A percentile compares a stretch with the other conserved stretches of the same genome.
Conservation (phyloP, 2,888 invertebrate species). For the Chrysodeixis includens region DNA sequence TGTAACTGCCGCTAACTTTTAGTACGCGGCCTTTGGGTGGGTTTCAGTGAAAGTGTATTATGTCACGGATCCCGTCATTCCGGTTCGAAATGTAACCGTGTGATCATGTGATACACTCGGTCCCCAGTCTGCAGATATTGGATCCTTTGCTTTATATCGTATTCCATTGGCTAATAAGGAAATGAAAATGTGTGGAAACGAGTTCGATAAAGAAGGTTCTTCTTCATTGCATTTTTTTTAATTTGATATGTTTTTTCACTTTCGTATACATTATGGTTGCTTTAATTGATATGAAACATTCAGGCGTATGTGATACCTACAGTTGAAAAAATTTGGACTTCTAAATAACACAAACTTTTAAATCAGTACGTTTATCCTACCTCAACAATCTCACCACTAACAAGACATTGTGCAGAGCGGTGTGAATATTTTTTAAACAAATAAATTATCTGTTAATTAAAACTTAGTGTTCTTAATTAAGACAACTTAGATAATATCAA, state of each 20-base stretch:
- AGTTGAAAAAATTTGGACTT: too few species aligned
- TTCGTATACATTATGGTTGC: too few species aligned
- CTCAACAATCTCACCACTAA: not conserved
- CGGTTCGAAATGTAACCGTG: constrained; percentile 48
- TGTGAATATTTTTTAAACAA: too few species aligned
- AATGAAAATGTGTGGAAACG: constrained; percentile 19
- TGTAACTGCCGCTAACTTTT: constrained; percentile 53
- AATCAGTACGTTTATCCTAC: too few species aligned
- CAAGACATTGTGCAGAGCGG: not conserved
- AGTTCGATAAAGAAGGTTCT: not conserved
- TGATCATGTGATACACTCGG: constrained; percentile 32
- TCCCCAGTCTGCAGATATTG: constrained; percentile 25
- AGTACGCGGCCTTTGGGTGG: constrained; percentile 42
- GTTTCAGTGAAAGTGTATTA: constrained; percentile 79
- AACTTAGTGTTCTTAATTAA: not conserved
- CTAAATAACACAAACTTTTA: too few species aligned
- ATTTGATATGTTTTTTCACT: too few species aligned
- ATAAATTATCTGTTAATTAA: not conserved
- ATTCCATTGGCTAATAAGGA: constrained; percentile 18
- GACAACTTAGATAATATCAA: not conserved
- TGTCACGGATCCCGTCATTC: constrained; percentile 67
- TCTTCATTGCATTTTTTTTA: not conserved
- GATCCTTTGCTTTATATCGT: constrained; percentile 23
- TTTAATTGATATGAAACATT: too few species aligned
- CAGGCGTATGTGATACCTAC: too few species aligned